These are phyloP conservation scores for Octomys mimax DNA, from an alignment of 2,797 vertebrate species.

Conservation along the genomic window DNA sequence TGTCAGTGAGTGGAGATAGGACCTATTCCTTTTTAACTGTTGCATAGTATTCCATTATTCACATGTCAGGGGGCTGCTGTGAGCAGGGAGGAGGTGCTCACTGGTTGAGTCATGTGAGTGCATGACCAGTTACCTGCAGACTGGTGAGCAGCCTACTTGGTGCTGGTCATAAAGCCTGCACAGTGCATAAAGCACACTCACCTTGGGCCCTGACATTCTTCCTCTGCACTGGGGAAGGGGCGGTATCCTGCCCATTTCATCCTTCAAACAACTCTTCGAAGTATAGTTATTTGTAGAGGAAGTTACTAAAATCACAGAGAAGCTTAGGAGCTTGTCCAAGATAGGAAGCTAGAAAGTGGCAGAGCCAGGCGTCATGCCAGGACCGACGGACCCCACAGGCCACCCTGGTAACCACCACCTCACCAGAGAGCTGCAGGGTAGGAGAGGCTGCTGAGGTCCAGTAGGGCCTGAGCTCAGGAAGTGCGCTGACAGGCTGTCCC, in stretches of 20 bases:
- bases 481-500: neutral
- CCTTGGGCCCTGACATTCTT: neutral
- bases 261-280: neutral
- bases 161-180: neutral
- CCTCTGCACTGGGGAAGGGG: too few relatives aligned
- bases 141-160: neutral
- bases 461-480: neutral
- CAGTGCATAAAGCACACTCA: accelerated
- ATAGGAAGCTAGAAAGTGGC: neutral
- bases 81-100: neutral
- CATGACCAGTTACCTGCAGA: neutral
- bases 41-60: neutral
- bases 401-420: neutral
- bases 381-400: neutral
- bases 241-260: neutral
- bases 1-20: neutral
- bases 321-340: neutral
- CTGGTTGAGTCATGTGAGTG: neutral
- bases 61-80: accelerated
- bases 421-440: neutral
- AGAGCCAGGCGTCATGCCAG: neutral
- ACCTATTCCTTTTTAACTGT: neutral
- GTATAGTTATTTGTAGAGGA: neutral
- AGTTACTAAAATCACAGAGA: neutral
- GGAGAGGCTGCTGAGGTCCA: too few relatives aligned